Conservation (phyloP, 2,797 vertebrate species). For the Odontamblyopus rebecca region DNA sequence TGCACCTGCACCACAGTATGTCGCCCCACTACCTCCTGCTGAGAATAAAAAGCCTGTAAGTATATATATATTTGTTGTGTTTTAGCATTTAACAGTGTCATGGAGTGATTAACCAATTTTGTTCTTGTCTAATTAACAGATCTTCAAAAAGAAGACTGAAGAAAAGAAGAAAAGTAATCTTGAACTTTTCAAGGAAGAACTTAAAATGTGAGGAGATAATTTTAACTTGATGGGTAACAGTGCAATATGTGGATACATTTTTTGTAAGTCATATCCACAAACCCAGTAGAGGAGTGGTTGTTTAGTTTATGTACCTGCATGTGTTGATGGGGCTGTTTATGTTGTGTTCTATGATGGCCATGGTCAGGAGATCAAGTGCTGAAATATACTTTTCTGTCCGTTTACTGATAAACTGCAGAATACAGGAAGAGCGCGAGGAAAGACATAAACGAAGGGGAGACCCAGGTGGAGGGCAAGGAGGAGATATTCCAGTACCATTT, state of each 20-base stretch:
- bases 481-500: slow-evolving; percentile 68
- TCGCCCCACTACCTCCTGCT: slow-evolving; percentile 44
- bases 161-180: slow-evolving; percentile 86
- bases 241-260: background rate
- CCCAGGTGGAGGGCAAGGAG: slow-evolving; percentile 52
- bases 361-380: background rate
- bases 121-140: slow-evolving; percentile 47
- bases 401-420: slow-evolving; percentile 58
- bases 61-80: background rate
- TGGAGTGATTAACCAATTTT: background rate
- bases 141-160: slow-evolving; percentile 76
- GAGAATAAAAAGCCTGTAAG: slow-evolving; percentile 77
- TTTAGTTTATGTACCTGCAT: background rate
- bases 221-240: background rate
- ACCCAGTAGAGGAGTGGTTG: background rate
- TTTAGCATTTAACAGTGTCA: background rate
- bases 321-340: background rate
- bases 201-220: slow-evolving; percentile 74
- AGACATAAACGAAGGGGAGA: slow-evolving; percentile 78
- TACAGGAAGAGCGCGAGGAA: slow-evolving; percentile 84
- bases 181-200: slow-evolving; percentile 84
- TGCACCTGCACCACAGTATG: slow-evolving; percentile 56
- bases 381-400: background rate
- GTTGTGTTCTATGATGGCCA: background rate
- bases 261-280: background rate